Base-by-base conservation (phyloP, 2,888 invertebrate genomes). In the Agriotes lineatus region DNA sequence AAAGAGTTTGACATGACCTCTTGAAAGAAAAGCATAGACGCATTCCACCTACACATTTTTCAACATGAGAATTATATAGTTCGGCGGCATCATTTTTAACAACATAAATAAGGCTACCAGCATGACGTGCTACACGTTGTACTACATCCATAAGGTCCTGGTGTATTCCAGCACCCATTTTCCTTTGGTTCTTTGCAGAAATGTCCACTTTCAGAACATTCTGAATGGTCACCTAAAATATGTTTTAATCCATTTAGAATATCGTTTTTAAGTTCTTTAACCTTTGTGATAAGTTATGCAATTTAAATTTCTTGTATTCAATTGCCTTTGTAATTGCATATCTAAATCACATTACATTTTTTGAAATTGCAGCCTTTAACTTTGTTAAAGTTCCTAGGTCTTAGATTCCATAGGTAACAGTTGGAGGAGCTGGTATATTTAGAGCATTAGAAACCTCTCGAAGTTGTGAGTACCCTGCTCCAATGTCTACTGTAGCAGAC, bases 51-150 rank as follows among this genome's bases (percentile, higher is more conserved):
- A 62, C 52, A 62, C n/a, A n/a, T n/a, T n/a, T n/a, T n/a, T n/a
- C n/a, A n/a, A n/a, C n/a, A n/a, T n/a, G n/a, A n/a, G n/a, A 62
- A 52, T 62, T 62, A n/a, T 61, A 61, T 19, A 54, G 14, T 56
- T 63, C 63, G 3, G 63, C 63, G 7, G 42, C 3, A 56, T 63
- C 56, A 39, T 63, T 63, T 10, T 39, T 63, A 0, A 54, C 18
- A 10, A 44, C 54, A 12, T 54, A 54, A 9, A 50, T 50, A 5
- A 61, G 16, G 10, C 61, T 61, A 19, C 35, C 25, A 10, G 48
- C 33, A 35, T 48, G 30, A 45, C 30, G 9, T 5, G n/a, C n/a
- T n/a, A n/a, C n/a, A n/a, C n/a, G n/a, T n/a, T n/a, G n/a, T n/a
- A n/a, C n/a, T n/a, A n/a, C n/a, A n/a, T n/a, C n/a, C n/a, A n/a